Evolutionary conservation across 2,888 invertebrate species (phyloP).

Genomic region (Cheilosia scutellata): DNA sequence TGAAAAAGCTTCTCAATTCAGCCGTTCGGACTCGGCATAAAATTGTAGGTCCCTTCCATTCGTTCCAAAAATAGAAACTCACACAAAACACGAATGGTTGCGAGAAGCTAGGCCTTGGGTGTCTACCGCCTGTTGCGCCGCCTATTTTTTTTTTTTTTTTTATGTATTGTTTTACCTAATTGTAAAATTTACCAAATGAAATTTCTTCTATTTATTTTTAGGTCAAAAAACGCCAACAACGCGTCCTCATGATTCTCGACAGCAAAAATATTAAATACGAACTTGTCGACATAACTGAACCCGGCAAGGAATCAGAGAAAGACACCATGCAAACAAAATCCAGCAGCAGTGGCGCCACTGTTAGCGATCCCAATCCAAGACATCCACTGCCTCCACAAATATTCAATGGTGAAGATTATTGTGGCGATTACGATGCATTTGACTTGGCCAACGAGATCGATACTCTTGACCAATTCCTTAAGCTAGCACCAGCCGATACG

Average conservation of each 20-base stretch:
- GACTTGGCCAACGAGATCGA: constrained; percentile 96
- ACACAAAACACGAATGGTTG: too few species aligned
- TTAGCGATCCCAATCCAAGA: constrained; percentile 89
- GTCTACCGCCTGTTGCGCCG: too few species aligned
- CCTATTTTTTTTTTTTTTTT: too few species aligned
- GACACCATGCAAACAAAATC: constrained; percentile 96
- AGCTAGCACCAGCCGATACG: constrained; percentile 87
- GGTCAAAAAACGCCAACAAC: constrained; percentile 98
- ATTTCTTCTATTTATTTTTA: constrained; percentile 81
- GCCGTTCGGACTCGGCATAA: too few species aligned
- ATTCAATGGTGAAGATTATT: constrained; percentile 93
- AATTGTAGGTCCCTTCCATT: too few species aligned
- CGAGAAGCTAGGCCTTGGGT: too few species aligned
- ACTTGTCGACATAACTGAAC: constrained; percentile 97
- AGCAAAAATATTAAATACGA: constrained; percentile 95
- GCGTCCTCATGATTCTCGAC: constrained; percentile 96
- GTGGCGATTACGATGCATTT: constrained; percentile 97
- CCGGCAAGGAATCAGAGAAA: constrained; percentile 93
- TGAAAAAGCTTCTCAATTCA: too few species aligned
- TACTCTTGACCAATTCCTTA: constrained; percentile 94
- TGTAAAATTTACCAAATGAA: neutral
- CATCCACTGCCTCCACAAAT: constrained; percentile 96
- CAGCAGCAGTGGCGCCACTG: constrained; percentile 90
- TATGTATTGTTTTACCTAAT: too few species aligned
- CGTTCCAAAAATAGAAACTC: too few species aligned